Percentiles rank a stretch among this genome's conserved stretches.
These are phyloP conservation scores for Drosophila stalkeri DNA, from an alignment of 2,888 invertebrate genomes.

Conservation along the genomic window DNA sequence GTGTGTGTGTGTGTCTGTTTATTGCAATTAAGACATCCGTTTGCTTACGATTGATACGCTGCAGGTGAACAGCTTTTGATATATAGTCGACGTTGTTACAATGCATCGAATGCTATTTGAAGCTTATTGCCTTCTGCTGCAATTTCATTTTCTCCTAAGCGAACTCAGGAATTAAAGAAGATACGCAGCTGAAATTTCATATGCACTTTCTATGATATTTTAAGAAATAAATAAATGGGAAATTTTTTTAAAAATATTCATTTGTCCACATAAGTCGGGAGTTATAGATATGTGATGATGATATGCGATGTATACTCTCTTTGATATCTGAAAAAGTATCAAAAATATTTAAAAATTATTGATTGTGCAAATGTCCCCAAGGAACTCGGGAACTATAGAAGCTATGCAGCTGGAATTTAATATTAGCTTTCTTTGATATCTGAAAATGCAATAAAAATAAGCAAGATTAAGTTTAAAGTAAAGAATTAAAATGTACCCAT, in stretches of 20 bases:
- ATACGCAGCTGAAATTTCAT: background rate
- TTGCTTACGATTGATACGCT: conserved; percentile 22
- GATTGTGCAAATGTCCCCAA: background rate
- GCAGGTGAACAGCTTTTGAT: conserved; percentile 29
- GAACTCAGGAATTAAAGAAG: background rate
- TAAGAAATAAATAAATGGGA: background rate
- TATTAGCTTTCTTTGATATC: background rate
- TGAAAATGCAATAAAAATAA: background rate
- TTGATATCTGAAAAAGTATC: too few relatives aligned
- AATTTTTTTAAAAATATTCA: background rate
- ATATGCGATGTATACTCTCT: too few relatives aligned
- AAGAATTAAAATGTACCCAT: background rate
- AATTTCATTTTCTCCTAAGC: background rate
- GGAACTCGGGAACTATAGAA: background rate
- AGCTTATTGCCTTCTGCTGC: too few relatives aligned
- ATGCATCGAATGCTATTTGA: too few relatives aligned
- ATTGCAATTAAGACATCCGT: conserved; percentile 54
- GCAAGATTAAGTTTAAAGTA: background rate
- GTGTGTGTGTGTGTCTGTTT: background rate
- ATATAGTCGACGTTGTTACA: background rate
- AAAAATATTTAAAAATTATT: too few relatives aligned
- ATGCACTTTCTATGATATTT: background rate
- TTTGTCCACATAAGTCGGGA: too few relatives aligned
- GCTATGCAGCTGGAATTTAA: background rate
- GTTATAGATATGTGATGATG: too few relatives aligned